Percentiles rank a stretch among this genome's conserved stretches.
Evolutionary conservation across 2,113 vertebrate genomes (phyloP).

Genomic region (Rhadina sibilatrix): DNA sequence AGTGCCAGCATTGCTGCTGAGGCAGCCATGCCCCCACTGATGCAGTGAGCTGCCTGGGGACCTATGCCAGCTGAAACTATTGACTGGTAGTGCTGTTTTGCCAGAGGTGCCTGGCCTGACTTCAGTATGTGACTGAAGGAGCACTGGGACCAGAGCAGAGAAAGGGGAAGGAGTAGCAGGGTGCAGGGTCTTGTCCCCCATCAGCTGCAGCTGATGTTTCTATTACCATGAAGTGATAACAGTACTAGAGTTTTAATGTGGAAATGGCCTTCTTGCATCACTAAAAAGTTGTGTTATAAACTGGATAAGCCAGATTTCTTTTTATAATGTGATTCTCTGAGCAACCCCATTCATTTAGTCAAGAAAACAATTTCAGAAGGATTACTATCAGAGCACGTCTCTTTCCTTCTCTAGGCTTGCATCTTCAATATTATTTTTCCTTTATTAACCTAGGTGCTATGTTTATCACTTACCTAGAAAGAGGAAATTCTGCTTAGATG

Average conservation of each 20-base stretch:
- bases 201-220: background rate
- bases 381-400: background rate
- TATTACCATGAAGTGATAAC: background rate
- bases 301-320: background rate
- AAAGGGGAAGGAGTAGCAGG: background rate
- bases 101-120: background rate
- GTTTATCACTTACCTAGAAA: background rate
- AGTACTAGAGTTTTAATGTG: background rate
- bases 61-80: background rate
- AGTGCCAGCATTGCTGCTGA: background rate
- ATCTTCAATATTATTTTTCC: background rate
- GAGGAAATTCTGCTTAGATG: background rate
- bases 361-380: background rate
- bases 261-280: background rate
- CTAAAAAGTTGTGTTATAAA: background rate
- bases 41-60: background rate
- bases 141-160: fast-evolving
- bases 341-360: background rate
- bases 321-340: background rate
- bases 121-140: background rate
- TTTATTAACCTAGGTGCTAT: background rate
- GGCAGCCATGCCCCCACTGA: fast-evolving
- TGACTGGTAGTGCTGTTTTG: background rate
- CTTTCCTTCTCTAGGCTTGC: background rate
- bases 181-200: too few species aligned